Conservation (phyloP, 2,113 vertebrate genomes). For the Glaucomys volans region DNA sequence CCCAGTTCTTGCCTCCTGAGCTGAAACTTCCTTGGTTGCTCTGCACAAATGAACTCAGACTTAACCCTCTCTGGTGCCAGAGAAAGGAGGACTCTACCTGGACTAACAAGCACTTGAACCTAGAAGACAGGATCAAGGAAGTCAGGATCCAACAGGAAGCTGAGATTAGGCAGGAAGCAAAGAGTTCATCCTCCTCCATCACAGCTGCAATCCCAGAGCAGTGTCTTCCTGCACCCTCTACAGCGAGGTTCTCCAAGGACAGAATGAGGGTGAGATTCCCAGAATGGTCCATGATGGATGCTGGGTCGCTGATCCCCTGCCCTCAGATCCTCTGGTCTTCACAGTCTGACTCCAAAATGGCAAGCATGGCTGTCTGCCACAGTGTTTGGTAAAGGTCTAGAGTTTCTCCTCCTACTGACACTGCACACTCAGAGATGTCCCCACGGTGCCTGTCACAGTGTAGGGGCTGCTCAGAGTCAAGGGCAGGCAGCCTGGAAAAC, state of each 20-base stretch:
- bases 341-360: rapidly evolving
- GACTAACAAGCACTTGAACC: constrained; percentile 20
- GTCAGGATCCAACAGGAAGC: neutral
- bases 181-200: neutral
- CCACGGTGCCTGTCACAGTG: too few relatives aligned
- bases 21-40: neutral
- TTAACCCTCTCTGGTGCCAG: neutral
- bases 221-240: neutral
- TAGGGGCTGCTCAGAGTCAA: too few relatives aligned
- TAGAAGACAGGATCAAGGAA: neutral
- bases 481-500: too few relatives aligned
- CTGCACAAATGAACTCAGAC: neutral
- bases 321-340: rapidly evolving
- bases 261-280: neutral
- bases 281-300: neutral
- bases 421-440: too few relatives aligned
- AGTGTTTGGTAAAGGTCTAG: constrained; percentile 1
- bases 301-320: rapidly evolving
- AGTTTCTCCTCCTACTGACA: too few relatives aligned
- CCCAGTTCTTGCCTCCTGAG: neutral
- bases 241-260: constrained; percentile 35
- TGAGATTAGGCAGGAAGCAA: neutral
- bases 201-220: neutral
- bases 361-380: neutral
- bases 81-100: constrained; percentile 43